Evolutionary conservation across 2,888 invertebrate genomes (phyloP).

Genomic region (Drosophila nr. perissopoda): DNA sequence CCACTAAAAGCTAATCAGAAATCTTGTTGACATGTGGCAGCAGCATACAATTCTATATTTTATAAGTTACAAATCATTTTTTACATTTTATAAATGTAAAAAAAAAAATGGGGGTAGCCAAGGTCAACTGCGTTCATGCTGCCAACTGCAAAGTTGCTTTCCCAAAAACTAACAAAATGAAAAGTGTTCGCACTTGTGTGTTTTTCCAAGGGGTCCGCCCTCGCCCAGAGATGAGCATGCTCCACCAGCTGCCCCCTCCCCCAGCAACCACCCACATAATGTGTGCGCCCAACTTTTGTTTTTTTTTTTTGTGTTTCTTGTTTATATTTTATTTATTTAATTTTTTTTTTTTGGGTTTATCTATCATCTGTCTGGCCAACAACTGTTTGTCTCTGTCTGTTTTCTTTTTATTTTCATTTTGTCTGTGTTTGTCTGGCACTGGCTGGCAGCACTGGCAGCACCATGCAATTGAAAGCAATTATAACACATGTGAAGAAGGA

Average conservation of each 20-base stretch:
- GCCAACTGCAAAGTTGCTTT: conserved; percentile 46
- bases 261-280: conserved; percentile 40
- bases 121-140: conserved; percentile 56
- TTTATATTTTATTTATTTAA: conserved; percentile 1
- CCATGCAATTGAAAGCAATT: conserved; percentile 73
- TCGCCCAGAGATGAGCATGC: conserved; percentile 32
- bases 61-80: conserved; percentile 28
- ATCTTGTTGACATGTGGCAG: conserved; percentile 6
- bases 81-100: conserved; percentile 14
- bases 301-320: conserved; percentile 3
- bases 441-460: conserved; percentile 10
- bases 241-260: background rate
- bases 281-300: conserved; percentile 27
- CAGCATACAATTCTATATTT: background rate
- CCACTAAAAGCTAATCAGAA: conserved; percentile 15
- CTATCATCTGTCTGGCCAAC: conserved; percentile 70
- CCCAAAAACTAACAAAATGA: conserved; percentile 19
- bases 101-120: conserved; percentile 8
- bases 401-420: conserved; percentile 39
- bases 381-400: conserved; percentile 51
- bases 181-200: conserved; percentile 36
- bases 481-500: conserved; percentile 66
- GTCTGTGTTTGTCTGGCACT: conserved; percentile 51
- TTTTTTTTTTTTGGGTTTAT: conserved; percentile 46
- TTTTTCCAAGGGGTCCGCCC: conserved; percentile 37